Evolutionary conservation across 1,140 invertebrate species (phyloP).

Genomic region (Cylas formicarius): DNA sequence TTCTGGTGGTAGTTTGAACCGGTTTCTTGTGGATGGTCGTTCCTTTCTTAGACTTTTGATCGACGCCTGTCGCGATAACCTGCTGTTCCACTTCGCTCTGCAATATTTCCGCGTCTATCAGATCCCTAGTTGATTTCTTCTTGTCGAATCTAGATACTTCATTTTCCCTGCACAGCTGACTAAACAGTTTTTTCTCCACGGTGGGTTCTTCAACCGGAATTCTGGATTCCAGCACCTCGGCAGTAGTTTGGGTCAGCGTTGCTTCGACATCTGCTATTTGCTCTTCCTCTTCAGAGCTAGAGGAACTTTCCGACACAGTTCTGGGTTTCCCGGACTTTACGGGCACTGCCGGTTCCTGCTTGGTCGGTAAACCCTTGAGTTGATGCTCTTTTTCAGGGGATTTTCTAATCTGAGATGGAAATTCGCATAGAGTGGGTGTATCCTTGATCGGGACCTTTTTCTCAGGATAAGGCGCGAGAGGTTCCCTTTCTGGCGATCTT

Average conservation of each 20-base stretch:
- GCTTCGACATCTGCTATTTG: constrained; percentile 12
- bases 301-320: constrained; percentile 12
- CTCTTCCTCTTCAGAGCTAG: constrained; percentile 16
- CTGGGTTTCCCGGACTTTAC: constrained; percentile 13
- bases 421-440: not conserved
- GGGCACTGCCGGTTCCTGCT: constrained; percentile 1
- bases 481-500: constrained; percentile 12
- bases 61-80: constrained; percentile 22
- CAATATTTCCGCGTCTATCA: constrained; percentile 24
- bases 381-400: not conserved
- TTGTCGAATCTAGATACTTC: constrained; percentile 22
- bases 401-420: not conserved
- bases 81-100: constrained; percentile 8
- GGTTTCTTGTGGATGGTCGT: too few species aligned
- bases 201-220: constrained; percentile 35
- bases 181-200: constrained; percentile 33
- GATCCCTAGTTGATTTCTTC: constrained; percentile 19
- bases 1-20: too few species aligned
- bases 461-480: constrained; percentile 2
- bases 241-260: constrained; percentile 3
- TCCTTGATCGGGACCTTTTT: not conserved
- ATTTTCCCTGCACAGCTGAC: constrained; percentile 30
- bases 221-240: constrained; percentile 21
- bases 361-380: constrained; percentile 1
- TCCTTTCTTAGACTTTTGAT: too few species aligned